Percentiles rank a stretch among this genome's conserved stretches.
Evolutionary conservation across 1,140 invertebrate species (phyloP).

Genomic region (silkworm (Bombyx mori)): DNA sequence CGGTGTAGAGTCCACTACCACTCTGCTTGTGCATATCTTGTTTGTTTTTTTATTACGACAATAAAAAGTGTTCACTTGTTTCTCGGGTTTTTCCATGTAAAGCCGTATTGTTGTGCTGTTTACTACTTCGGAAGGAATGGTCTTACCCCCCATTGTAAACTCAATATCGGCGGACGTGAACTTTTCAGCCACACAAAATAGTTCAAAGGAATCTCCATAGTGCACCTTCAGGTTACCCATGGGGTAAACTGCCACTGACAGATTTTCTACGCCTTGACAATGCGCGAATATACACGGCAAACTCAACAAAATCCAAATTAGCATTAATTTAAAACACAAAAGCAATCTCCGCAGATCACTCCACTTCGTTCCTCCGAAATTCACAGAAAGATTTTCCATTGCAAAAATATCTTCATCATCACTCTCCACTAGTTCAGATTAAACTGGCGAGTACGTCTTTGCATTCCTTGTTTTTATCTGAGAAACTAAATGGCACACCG

Average conservation of each 20-base stretch:
- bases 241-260: slow-evolving; percentile 39
- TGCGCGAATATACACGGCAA: slow-evolving; percentile 46
- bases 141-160: slow-evolving; percentile 28
- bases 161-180: slow-evolving; percentile 35
- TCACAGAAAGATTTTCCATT: slow-evolving; percentile 45
- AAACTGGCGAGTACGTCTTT: slow-evolving; percentile 35
- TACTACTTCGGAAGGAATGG: slow-evolving; percentile 28
- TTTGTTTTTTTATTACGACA: slow-evolving; percentile 40
- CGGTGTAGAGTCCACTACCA: slow-evolving; percentile 56
- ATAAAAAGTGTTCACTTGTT: slow-evolving; percentile 33
- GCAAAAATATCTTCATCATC: slow-evolving; percentile 32
- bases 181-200: slow-evolving; percentile 48
- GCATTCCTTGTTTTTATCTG: slow-evolving; percentile 48
- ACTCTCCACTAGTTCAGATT: slow-evolving; percentile 44
- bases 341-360: slow-evolving; percentile 36
- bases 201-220: slow-evolving; percentile 48
- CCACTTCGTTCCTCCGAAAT: slow-evolving; percentile 39
- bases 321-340: slow-evolving; percentile 44
- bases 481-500: slow-evolving; percentile 55
- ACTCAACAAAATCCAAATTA: slow-evolving; percentile 34
- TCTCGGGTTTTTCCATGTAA: slow-evolving; percentile 37
- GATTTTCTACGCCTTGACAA: slow-evolving; percentile 36
- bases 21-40: slow-evolving; percentile 40
- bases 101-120: slow-evolving; percentile 48
- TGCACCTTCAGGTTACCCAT: slow-evolving; percentile 27